Percentiles rank a stretch among this genome's conserved stretches.
phyloP scores from a whole-genome alignment of 2,888 invertebrate genomes.

The Odontomyia ornata region DNA sequence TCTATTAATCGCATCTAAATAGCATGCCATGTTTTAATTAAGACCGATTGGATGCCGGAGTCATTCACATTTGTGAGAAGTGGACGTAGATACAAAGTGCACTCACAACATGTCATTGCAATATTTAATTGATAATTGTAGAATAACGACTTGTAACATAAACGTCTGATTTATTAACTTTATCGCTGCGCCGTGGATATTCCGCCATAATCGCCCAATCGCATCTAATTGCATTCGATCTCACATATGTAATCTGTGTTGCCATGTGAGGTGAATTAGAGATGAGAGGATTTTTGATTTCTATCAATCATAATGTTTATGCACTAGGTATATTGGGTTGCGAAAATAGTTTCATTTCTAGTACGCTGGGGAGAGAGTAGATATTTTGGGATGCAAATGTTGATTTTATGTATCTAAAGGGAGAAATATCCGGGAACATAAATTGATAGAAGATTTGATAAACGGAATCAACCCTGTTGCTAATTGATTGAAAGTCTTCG shows the following conservation, averaged over 20 bases:
- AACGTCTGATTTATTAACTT: slow-evolving; percentile 42
- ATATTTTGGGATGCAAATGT: too few species aligned
- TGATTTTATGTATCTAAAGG: too few species aligned
- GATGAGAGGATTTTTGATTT: neutral
- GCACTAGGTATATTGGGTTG: too few species aligned
- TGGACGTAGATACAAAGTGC: neutral
- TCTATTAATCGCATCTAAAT: slow-evolving; percentile 41
- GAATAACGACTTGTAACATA: slow-evolving; percentile 15
- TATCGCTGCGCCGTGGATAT: slow-evolving; percentile 12
- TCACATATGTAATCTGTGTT: neutral
- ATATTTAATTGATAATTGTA: slow-evolving; percentile 25
- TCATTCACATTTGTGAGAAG: neutral
- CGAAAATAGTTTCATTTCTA: too few species aligned
- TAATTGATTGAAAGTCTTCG: neutral
- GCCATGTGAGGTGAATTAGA: neutral
- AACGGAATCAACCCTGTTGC: neutral
- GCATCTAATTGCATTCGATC: slow-evolving; percentile 33
- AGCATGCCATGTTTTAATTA: slow-evolving; percentile 42
- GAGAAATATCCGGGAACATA: too few species aligned
- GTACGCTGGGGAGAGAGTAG: too few species aligned
- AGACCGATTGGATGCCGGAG: slow-evolving; percentile 9
- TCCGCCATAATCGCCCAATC: slow-evolving; percentile 26
- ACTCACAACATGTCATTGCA: slow-evolving; percentile 25
- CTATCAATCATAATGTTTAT: too few species aligned
- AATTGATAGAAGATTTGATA: too few species aligned